Conservation (phyloP, 2,797 vertebrate species). For the Paratrypauchen microcephalus region DNA sequence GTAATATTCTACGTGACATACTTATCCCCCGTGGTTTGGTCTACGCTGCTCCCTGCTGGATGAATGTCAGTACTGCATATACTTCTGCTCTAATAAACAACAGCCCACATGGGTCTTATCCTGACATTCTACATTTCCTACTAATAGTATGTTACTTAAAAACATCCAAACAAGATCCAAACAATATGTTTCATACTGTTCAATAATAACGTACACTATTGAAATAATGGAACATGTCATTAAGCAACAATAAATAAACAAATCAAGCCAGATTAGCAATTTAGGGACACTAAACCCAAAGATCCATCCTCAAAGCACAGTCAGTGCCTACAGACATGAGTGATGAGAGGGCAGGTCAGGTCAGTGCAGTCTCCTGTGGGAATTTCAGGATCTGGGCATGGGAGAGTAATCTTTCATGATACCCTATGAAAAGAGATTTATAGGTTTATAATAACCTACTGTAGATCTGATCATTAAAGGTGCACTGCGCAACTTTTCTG, state of each 20-base stretch:
- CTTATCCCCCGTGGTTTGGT: neutral
- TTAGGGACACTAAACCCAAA: neutral
- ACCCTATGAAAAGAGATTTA: neutral
- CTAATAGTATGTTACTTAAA: too few species aligned
- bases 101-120: too few species aligned
- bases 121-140: too few species aligned
- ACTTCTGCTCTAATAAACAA: too few species aligned
- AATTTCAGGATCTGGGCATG: neutral
- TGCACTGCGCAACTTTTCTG: too few species aligned
- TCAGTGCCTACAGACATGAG: neutral
- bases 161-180: too few species aligned
- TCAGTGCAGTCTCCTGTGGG: slow-evolving; percentile 1
- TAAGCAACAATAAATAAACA: too few species aligned
- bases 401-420: slow-evolving; percentile 1
- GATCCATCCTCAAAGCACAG: neutral
- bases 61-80: neutral
- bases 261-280: too few species aligned
- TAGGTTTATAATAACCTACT: neutral
- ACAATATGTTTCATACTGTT: too few species aligned
- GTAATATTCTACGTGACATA: neutral
- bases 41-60: slow-evolving; percentile 16
- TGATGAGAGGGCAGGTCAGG: slow-evolving; percentile 5
- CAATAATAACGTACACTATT: too few species aligned
- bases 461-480: neutral
- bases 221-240: too few species aligned